Base-by-base conservation (phyloP, 2,113 vertebrate species). In the Fregata magnificens region DNA sequence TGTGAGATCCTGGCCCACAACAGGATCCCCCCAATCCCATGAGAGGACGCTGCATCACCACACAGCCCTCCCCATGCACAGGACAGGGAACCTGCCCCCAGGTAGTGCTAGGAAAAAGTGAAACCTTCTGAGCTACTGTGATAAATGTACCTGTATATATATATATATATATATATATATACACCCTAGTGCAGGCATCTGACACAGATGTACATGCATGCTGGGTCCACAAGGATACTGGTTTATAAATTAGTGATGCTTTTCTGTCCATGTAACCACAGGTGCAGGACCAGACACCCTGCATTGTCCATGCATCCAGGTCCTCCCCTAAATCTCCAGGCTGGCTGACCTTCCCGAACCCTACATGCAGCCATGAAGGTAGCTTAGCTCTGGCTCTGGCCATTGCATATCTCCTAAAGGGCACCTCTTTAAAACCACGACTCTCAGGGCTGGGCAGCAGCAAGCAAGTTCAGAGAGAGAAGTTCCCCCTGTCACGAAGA, bases 91-190 rank as follows among this genome's bases (percentile, higher is more conserved):
- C 16, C 28, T 69, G 22, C 15, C 31, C 56, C 26, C 24, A 83
- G 47, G 40, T 2, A 65, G 19, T 6, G 42, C 77, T 38, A 69
- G 47, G 40, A 11, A 61, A 81, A 83, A 47, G 18, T 31, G 44
- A 83, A 70, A 67, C 7, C 25, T 47, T 21, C 40, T 36, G 31
- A 83, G n/a, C 24, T 50, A 28, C 40, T 38, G 24, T 22, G 26
- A 20, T 19, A 34, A 24, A 17, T 6, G 8, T 10, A 40, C 29
- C 44, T 58, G 29, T 76, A 1, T 4, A 2, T 8, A 9, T 4
- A 47, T 8, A 9, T 4, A 47, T 76, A 1, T 4, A 2, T 8
- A 9, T 4, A 47, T 76, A 1, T 4, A 2, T 8, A 9, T 4
- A 47, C 3, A 13, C 19, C 58, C 18, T 36, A 50, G 28, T 24